These are phyloP conservation scores for Rotaria sp. DNA, from an alignment of 2,888 invertebrate species.

Conservation along the genomic window DNA sequence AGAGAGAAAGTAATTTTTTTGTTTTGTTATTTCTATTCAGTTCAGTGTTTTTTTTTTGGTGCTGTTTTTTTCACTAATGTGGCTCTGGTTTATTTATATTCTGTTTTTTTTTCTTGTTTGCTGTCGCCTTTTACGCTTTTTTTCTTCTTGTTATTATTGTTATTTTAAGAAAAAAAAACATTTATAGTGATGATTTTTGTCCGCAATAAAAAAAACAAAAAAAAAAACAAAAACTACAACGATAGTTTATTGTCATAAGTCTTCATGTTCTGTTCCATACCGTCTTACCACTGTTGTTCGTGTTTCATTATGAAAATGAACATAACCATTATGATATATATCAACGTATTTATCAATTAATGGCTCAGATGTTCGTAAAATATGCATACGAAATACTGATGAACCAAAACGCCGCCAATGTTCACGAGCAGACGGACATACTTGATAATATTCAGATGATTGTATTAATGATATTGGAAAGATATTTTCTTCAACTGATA, in stretches of 20 bases:
- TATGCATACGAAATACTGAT: neutral
- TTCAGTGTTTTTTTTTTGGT: neutral
- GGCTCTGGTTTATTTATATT: conserved; percentile 6
- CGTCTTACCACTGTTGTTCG: neutral
- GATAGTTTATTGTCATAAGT: neutral
- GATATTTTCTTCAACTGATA: neutral
- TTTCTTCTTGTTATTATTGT: neutral
- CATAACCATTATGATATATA: neutral
- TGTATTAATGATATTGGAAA: neutral
- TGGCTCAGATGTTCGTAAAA: neutral
- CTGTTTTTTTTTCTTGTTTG: neutral
- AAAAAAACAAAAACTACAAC: neutral
- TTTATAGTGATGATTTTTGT: conserved; percentile 1
- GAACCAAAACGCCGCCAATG: neutral
- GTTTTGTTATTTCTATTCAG: neutral
- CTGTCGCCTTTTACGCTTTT: neutral
- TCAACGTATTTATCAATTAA: neutral
- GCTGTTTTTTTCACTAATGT: conserved; percentile 11
- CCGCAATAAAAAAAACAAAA: neutral
- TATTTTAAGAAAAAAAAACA: neutral
- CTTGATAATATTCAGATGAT: neutral
- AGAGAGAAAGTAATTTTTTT: neutral
- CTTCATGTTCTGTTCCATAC: neutral
- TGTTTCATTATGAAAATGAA: neutral
- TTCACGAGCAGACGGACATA: neutral